These are phyloP conservation scores for Podargus strigoides DNA, from an alignment of 2,797 vertebrate species.

Conservation along the genomic window DNA sequence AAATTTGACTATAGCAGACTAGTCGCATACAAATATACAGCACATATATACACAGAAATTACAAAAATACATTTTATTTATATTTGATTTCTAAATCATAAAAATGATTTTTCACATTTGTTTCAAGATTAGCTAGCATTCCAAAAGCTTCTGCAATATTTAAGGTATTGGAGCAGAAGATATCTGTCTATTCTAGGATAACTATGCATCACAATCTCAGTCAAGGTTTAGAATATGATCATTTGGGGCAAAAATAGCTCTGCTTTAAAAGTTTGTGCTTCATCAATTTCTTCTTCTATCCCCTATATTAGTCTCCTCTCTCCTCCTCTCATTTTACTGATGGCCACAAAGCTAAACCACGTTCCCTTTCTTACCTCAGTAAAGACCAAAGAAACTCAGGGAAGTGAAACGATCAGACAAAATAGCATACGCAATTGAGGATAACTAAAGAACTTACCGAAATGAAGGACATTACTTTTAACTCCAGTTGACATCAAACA, in stretches of 20 bases:
- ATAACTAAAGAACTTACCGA: slow-evolving; percentile 40
- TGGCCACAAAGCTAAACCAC: slow-evolving; percentile 43
- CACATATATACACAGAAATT: slow-evolving; percentile 76
- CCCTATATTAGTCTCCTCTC: slow-evolving; percentile 4
- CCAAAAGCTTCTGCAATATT: slow-evolving; percentile 59
- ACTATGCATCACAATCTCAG: slow-evolving; percentile 27
- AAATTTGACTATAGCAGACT: slow-evolving; percentile 50
- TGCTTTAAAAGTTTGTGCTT: slow-evolving; percentile 73
- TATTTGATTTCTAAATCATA: slow-evolving; percentile 75
- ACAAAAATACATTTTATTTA: slow-evolving; percentile 84
- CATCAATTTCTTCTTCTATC: slow-evolving; percentile 42
- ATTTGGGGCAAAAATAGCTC: slow-evolving; percentile 36
- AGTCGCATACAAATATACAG: slow-evolving; percentile 76
- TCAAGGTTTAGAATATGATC: slow-evolving; percentile 27
- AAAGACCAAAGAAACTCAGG: slow-evolving; percentile 76
- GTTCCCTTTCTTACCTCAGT: slow-evolving; percentile 40
- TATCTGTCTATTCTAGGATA: slow-evolving; percentile 17
- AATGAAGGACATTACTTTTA: slow-evolving; percentile 52
- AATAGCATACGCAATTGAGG: slow-evolving; percentile 33
- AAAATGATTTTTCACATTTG: slow-evolving; percentile 67
- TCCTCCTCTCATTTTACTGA: background rate
- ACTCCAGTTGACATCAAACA: slow-evolving; percentile 44
- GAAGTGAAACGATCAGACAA: slow-evolving; percentile 56
- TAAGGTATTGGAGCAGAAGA: slow-evolving; percentile 50
- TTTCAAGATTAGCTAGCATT: slow-evolving; percentile 66